Conservation (phyloP, 2,888 invertebrate genomes). For the Muschampia plurimacula region DNA sequence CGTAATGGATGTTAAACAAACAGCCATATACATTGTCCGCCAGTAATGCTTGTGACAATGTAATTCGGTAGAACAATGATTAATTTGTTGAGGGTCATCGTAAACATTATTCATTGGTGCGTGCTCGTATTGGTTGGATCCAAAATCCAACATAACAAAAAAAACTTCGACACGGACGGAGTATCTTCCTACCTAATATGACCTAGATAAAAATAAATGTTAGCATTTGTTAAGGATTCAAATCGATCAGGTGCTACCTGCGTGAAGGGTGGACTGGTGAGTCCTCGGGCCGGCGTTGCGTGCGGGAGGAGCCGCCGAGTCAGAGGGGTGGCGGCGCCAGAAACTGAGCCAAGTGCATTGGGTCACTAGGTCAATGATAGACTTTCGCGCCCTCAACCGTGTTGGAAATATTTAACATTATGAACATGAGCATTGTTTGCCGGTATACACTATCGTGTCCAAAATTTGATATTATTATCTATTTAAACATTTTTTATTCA, state of each 20-base stretch:
- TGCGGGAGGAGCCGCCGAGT: slow-evolving; percentile 41
- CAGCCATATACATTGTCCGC: no score
- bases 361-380: slow-evolving; percentile 77
- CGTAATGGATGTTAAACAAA: no score
- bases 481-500: no score
- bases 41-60: no score
- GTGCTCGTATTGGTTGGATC: neutral
- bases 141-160: neutral
- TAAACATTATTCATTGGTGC: neutral
- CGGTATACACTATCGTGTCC: neutral
- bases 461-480: neutral
- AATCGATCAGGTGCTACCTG: slow-evolving; percentile 35
- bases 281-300: slow-evolving; percentile 44
- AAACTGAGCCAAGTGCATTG: slow-evolving; percentile 79
- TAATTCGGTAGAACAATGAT: no score
- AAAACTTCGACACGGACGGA: neutral
- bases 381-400: slow-evolving; percentile 3
- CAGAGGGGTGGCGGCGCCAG: slow-evolving; percentile 54
- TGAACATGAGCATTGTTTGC: slow-evolving; percentile 13
- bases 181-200: neutral
- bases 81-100: neutral
- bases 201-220: slow-evolving; percentile 27
- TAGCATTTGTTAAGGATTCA: slow-evolving; percentile 14
- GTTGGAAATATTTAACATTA: slow-evolving; percentile 10
- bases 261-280: slow-evolving; percentile 43